These are phyloP conservation scores for Sesamia inferens DNA, from an alignment of 2,888 invertebrate genomes.

Conservation along the genomic window DNA sequence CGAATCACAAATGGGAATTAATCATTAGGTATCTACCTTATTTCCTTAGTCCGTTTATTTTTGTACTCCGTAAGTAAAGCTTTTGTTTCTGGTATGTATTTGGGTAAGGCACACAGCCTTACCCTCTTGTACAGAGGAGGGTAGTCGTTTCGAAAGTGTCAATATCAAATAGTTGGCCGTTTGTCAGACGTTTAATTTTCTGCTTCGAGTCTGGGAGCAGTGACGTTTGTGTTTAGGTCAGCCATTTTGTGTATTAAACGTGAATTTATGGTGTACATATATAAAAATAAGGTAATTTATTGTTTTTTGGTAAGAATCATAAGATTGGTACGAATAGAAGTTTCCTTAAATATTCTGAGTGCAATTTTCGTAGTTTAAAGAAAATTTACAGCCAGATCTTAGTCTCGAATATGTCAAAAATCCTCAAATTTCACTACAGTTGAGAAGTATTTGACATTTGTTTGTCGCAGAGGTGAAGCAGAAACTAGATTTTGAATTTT, in stretches of 20 bases:
- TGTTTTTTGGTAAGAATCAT: background rate
- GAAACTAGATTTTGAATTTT: too few species aligned
- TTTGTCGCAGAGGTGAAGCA: too few species aligned
- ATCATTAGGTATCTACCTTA: too few species aligned
- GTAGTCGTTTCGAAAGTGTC: constrained; percentile 34
- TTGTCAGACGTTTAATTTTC: constrained; percentile 51
- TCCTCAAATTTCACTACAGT: too few species aligned
- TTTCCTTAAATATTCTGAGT: background rate
- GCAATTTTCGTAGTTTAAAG: too few species aligned
- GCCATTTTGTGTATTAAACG: constrained; percentile 31
- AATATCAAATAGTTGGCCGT: constrained; percentile 45
- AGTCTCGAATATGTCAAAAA: too few species aligned
- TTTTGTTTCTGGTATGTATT: constrained; percentile 39
- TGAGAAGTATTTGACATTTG: too few species aligned
- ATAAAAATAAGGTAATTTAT: background rate
- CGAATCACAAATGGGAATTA: too few species aligned
- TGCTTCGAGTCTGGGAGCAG: constrained; percentile 27
- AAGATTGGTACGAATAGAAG: background rate
- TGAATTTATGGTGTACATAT: constrained; percentile 14
- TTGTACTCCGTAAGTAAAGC: constrained; percentile 1
- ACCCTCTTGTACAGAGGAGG: background rate
- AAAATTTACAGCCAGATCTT: too few species aligned
- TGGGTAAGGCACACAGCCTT: constrained; percentile 1
- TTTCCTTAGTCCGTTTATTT: constrained; percentile 11
- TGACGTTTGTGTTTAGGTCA: constrained; percentile 20